Evolutionary conservation across 2,888 invertebrate genomes (phyloP), one percentile per base, ranked within the genome.

Genomic region (Cataglyphis cursor): DNA sequence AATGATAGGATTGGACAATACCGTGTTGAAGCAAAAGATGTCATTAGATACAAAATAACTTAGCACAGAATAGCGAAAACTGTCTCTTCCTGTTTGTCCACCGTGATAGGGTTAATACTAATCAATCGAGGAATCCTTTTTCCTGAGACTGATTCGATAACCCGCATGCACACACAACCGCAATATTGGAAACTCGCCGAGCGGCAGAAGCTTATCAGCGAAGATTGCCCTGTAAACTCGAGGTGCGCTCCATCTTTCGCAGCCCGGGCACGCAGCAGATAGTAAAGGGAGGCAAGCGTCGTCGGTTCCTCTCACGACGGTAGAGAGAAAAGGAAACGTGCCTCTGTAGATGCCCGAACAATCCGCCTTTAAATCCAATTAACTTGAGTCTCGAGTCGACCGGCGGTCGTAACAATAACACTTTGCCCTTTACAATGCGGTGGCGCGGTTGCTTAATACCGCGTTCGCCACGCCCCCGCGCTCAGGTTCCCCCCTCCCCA

Each of bases 291-390:
- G 64, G 82, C 59, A 65, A 59, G 83, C 78, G 70, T 76, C 76
- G 75, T 54, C 18, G 83, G 38, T 84, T 84, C 73, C 62, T 41
- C 62, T 24, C 57, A 51, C 51, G 51, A 8, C n/a, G n/a, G 51
- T 1, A 18, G 18, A 21, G 18, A n/a, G 21, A 68, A 24, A 64
- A 76, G 12, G 12, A 12, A 82, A 86, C 81, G 84, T 73, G 85
- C 68, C 81, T 82, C 72, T 82, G 87, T 82, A 87, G 87, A 84
- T 88, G 83, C 85, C 87, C 91, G 92, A 93, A 93, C 92, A 93
- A 92, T 94, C 93, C 91, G 91, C 92, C 91, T 93, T 89, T 91
- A 92, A 94, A 94, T 94, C 93, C 93, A 94, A 94, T 94, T 93
- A 94, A 94, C 90, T 93, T 91, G 89, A 92, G 93, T 88, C 90